A percentile compares a stretch with the other conserved stretches of the same genome.
Conservation (phyloP, 2,888 invertebrate genomes). For the Frankliniella fusca region DNA sequence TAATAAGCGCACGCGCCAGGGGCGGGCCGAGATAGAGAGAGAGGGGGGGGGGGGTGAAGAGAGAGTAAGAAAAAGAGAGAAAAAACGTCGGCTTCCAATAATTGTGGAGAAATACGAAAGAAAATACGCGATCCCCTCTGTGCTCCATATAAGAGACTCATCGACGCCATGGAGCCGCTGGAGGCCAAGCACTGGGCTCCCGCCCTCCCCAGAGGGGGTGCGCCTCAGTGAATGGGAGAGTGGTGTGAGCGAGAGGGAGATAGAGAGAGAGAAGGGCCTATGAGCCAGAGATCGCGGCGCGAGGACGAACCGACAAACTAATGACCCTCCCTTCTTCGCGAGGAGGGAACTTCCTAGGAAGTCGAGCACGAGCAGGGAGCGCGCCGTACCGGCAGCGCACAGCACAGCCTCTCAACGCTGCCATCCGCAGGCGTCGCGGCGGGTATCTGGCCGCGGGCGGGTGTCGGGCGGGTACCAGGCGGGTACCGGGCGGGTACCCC, state of each 20-base stretch:
- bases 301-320: neutral
- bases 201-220: neutral
- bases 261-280: neutral
- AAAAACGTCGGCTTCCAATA: neutral
- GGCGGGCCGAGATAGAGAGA: neutral
- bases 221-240: neutral
- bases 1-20: neutral
- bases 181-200: neutral
- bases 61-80: neutral
- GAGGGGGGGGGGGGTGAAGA: neutral
- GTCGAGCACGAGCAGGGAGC: neutral
- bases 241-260: neutral
- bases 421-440: too few species aligned
- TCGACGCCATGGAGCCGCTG: neutral
- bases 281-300: neutral
- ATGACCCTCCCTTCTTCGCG: conserved; percentile 11
- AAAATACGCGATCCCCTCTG: neutral
- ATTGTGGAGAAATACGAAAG: conserved; percentile 2
- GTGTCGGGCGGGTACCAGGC: too few species aligned
- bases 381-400: neutral
- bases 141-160: neutral
- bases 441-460: too few species aligned
- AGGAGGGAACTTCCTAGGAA: conserved; percentile 5
- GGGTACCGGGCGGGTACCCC: neutral
- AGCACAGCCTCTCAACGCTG: neutral